A percentile compares a stretch with the other conserved stretches of the same genome.
These are phyloP conservation scores for Blastomussa wellsi DNA, from an alignment of 92 coral and sea anemone species.

Conservation along the genomic window DNA sequence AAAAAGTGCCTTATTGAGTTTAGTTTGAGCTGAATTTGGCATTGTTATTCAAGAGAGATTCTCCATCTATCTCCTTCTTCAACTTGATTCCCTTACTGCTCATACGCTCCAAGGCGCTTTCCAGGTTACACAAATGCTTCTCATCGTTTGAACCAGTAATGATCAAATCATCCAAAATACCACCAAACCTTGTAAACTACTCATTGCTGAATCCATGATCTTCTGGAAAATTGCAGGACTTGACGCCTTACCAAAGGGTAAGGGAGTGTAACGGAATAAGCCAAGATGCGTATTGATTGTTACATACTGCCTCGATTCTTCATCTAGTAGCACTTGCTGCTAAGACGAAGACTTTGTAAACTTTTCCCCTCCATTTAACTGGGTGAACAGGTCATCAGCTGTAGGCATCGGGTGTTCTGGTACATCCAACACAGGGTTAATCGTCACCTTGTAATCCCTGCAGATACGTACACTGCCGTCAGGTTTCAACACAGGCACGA, in stretches of 20 bases:
- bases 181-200: slow-evolving; percentile 51
- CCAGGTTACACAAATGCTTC: too few species aligned
- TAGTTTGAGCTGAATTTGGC: too few species aligned
- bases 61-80: too few species aligned
- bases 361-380: slow-evolving; percentile 46
- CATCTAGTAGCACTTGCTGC: slow-evolving; percentile 58
- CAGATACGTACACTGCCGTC: slow-evolving; percentile 46
- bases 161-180: slow-evolving; percentile 51
- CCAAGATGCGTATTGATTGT: too few species aligned
- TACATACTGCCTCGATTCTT: too few species aligned
- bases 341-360: slow-evolving; percentile 53
- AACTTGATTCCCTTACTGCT: too few species aligned
- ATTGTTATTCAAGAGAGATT: too few species aligned
- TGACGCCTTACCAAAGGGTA: slow-evolving; percentile 59
- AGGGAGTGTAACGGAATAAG: slow-evolving; percentile 51
- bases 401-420: slow-evolving; percentile 55
- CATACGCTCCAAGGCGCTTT: too few species aligned
- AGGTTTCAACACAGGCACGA: too few species aligned
- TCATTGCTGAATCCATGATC: slow-evolving; percentile 48
- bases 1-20: too few species aligned
- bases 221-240: slow-evolving; percentile 52
- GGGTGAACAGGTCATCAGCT: slow-evolving; percentile 41
- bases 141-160: too few species aligned
- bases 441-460: slow-evolving; percentile 64
- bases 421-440: slow-evolving; percentile 46